phyloP scores from a whole-genome alignment of 2,888 invertebrate species.

The Apotomis turbidana region DNA sequence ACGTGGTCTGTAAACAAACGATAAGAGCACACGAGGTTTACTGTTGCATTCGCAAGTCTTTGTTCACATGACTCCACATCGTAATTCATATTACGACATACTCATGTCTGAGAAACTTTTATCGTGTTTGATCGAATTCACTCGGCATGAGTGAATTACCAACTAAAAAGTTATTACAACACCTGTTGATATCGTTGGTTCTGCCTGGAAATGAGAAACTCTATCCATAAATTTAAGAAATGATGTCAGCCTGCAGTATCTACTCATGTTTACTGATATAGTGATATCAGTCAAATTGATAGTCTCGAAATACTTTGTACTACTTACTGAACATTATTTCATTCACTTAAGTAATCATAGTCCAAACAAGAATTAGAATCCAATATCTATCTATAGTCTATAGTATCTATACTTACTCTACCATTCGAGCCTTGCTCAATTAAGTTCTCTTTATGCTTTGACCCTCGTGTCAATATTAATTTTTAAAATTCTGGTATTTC shows the following conservation, averaged over 20 bases:
- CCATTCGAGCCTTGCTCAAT: too few relatives aligned
- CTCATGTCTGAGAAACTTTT: constrained; percentile 59
- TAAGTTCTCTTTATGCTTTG: too few relatives aligned
- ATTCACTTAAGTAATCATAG: not conserved
- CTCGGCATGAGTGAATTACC: constrained; percentile 1
- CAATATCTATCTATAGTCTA: too few relatives aligned
- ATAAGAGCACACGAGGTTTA: constrained; percentile 54
- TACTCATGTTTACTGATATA: constrained; percentile 7
- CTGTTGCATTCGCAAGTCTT: constrained; percentile 59
- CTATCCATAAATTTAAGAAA: constrained; percentile 1
- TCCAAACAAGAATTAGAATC: too few relatives aligned
- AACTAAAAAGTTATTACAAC: not conserved
- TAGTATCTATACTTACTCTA: too few relatives aligned
- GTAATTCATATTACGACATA: constrained; percentile 59
- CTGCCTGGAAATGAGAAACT: not conserved
- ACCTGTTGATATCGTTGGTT: not conserved
- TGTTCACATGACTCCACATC: constrained; percentile 64
- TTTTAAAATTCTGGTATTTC: not conserved
- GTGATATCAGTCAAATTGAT: not conserved
- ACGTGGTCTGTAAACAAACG: constrained; percentile 68
- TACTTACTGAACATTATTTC: not conserved
- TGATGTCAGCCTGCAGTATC: constrained; percentile 15
- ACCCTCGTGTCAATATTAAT: too few relatives aligned
- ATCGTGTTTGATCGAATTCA: constrained; percentile 58
- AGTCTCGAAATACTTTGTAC: not conserved